Evolutionary conservation across 2,113 vertebrate genomes (phyloP).

Genomic region (Fregata magnificens): DNA sequence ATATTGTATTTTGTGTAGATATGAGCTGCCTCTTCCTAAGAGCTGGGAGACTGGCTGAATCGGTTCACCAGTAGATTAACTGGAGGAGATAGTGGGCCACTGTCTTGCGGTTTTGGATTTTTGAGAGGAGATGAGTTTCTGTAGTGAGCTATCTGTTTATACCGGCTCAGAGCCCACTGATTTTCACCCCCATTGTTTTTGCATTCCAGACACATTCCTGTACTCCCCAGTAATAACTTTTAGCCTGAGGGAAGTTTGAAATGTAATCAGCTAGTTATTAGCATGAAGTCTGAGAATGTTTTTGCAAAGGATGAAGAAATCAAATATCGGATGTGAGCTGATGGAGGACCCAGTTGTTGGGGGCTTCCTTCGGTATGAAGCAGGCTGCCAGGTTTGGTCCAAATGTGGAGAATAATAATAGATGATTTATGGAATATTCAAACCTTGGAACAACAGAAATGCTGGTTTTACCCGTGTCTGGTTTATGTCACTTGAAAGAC

Average conservation of each 20-base stretch:
- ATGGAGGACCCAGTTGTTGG: not conserved
- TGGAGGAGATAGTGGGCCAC: not conserved
- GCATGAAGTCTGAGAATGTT: slow-evolving; percentile 36
- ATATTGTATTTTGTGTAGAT: not conserved
- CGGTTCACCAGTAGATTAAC: not conserved
- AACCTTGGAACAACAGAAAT: not conserved
- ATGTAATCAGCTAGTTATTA: slow-evolving; percentile 54
- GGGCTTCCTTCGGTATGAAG: not conserved
- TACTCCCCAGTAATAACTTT: slow-evolving; percentile 46
- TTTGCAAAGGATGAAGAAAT: slow-evolving; percentile 29
- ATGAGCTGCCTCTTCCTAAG: not conserved
- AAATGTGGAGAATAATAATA: not conserved
- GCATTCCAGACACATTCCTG: slow-evolving; percentile 53
- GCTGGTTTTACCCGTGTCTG: not conserved
- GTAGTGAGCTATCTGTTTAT: not conserved
- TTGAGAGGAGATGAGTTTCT: not conserved
- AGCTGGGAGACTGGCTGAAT: not conserved
- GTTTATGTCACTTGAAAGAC: not conserved
- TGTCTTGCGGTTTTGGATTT: not conserved
- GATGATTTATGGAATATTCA: not conserved
- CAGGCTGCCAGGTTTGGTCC: not conserved
- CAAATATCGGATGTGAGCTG: not conserved
- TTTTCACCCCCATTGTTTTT: slow-evolving; percentile 30
- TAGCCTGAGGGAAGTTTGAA: slow-evolving; percentile 37
- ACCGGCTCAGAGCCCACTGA: slow-evolving; percentile 34